A percentile compares a stretch with the other conserved stretches of the same genome.
These are phyloP conservation scores for Ambastaia sidthimunki DNA, from an alignment of 2,797 vertebrate genomes.

Conservation along the genomic window DNA sequence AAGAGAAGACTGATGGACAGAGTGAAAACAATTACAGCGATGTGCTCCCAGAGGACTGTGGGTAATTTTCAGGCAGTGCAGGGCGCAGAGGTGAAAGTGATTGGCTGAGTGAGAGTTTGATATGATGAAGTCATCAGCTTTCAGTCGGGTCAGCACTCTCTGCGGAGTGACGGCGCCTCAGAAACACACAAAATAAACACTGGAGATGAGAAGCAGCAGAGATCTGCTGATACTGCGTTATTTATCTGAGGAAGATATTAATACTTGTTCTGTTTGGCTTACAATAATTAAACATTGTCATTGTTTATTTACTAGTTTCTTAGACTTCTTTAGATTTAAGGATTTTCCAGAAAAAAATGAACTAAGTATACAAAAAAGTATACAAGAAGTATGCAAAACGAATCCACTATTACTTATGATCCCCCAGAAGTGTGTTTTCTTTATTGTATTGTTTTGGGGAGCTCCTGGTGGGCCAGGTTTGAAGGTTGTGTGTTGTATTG, in stretches of 20 bases:
- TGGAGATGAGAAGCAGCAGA: slow-evolving; percentile 2
- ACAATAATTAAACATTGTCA: too few relatives aligned
- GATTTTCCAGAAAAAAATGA: too few relatives aligned
- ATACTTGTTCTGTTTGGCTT: background rate
- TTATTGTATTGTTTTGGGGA: too few relatives aligned
- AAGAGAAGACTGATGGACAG: slow-evolving; percentile 68
- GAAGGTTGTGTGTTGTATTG: too few relatives aligned
- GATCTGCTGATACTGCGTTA: background rate
- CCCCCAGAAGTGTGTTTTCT: too few relatives aligned
- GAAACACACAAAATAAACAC: slow-evolving; percentile 41
- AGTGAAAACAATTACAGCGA: slow-evolving; percentile 72
- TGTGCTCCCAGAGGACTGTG: slow-evolving; percentile 64
- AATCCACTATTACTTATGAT: too few relatives aligned
- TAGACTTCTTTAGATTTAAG: too few relatives aligned
- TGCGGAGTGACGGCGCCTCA: slow-evolving; percentile 49
- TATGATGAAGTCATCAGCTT: slow-evolving; percentile 76
- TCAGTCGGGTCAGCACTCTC: slow-evolving; percentile 72
- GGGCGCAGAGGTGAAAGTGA: slow-evolving; percentile 73
- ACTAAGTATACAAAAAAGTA: too few relatives aligned
- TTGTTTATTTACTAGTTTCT: too few relatives aligned
- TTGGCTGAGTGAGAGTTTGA: slow-evolving; percentile 71
- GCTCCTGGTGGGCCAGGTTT: too few relatives aligned
- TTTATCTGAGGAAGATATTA: background rate
- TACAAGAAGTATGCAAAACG: too few relatives aligned
- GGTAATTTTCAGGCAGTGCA: slow-evolving; percentile 77